Evolutionary conservation across 2,888 invertebrate species (phyloP), one percentile per base, ranked within the genome.

Genomic region (Parasteatoda lunata): DNA sequence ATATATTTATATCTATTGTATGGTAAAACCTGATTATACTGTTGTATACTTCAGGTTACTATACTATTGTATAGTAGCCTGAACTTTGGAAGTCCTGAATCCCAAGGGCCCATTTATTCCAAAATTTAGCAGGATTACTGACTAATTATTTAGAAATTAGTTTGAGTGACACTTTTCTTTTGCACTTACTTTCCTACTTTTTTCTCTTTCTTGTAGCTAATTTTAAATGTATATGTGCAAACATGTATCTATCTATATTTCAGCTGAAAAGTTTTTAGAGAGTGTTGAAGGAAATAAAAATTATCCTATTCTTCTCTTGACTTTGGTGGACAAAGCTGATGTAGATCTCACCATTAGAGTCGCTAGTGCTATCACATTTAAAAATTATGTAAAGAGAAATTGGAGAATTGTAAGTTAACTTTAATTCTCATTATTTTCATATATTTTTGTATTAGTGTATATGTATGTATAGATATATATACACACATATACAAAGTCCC

Each of bases 361-460:
- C 65, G 96, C 97, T 6, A 97, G 97, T 47, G 96, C 98, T 9
- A 95, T 99, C 88, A 96, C 96, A 0, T 97, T 99, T 91, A 99
- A 99, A 92, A 99, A 99, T 92, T 98, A 96, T 91, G 95, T 98
- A 47, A 98, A 98, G 92, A 93, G 98, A 79, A 98, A 99, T 92
- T 99, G 99, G 99, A 94, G 94, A 91, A 94, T 95, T 91, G 96
- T 96, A 93, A 93, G 94, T 93, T 11, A 51, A 13, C 7, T 45
- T 13, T 8, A 52, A 15, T 65, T 51, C n/a, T n/a, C 6, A n/a
- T 15, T 15, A 3, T 51, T 49, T 52, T 8, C n/a, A 8, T 15
- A 4, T 9, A 51, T 11, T 51, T 72, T 15, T 72, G 6, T 72
- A 15, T 9, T 9, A 11, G 15, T 47, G 9, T 15, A 7, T 72